Percentiles rank a stretch among this genome's conserved stretches.
Conservation (phyloP, 2,797 vertebrate genomes). For the Morus bassanus region DNA sequence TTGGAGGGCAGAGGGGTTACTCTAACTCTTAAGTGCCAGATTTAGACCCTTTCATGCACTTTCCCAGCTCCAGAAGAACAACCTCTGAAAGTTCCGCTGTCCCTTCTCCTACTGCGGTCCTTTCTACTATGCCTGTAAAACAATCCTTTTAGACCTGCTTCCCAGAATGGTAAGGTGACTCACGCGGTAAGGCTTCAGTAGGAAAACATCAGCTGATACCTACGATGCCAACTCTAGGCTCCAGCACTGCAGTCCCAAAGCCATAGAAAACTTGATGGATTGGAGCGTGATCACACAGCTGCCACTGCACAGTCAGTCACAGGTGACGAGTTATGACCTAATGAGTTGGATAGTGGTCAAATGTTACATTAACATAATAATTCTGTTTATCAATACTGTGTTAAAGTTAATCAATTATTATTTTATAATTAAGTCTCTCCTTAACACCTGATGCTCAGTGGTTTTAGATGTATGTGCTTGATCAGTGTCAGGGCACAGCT, state of each 20-base stretch:
- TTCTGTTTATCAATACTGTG: neutral
- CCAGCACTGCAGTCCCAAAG: neutral
- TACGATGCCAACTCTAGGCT: neutral
- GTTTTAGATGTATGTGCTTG: neutral
- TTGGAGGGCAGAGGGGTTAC: neutral
- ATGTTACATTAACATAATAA: neutral
- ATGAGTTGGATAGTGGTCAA: neutral
- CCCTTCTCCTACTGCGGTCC: neutral
- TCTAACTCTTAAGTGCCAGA: neutral
- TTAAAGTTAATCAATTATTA: neutral
- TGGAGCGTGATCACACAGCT: neutral
- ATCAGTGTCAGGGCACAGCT: neutral
- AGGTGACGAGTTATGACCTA: neutral
- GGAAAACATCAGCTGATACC: neutral
- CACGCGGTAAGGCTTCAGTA: neutral
- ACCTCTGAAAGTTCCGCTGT: neutral
- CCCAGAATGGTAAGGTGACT: neutral
- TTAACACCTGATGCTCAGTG: neutral
- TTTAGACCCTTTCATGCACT: neutral
- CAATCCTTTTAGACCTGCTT: neutral
- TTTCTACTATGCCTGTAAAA: neutral
- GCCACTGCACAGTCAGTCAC: neutral
- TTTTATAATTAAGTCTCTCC: neutral
- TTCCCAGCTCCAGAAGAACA: neutral
- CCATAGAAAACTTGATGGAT: neutral